Evolutionary conservation across 1,140 invertebrate species (phyloP), one percentile per base, ranked within the genome.

Genomic region (Drosophila virilis): DNA sequence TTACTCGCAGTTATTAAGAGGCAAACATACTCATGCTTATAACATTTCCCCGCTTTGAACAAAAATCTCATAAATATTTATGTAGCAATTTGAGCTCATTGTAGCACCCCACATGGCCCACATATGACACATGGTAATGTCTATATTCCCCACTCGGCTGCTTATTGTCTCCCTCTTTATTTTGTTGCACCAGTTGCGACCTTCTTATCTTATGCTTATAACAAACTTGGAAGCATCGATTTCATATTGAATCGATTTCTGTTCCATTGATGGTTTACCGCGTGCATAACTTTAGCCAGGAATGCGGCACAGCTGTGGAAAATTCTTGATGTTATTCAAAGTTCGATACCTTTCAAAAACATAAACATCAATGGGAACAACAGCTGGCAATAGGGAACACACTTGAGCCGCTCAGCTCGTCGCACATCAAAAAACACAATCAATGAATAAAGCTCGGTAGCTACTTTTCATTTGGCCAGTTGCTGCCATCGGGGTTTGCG

Each of bases 21-120:
- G n/a, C 43, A 42, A 28, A 13, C 35, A 8, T 6, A 10, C 9
- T 10, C 32, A 38, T 45, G 15, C 43, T 37, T 13, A 37, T 15
- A 1, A 12, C 28, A 52, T 33, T 64, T 10, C 35, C 10, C 17
- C 52, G 12, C 64, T 38, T 32, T 42, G 58, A 15, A 13, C 8
- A 15, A 13, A 22, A 58, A 12, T 52, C 58, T 59, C 74, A 81
- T 82, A 78, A 83, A 82, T 82, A 82, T 82, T 82, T 82, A 78
- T 83, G 80, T 52, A 61, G 75, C 80, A 74, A 78, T 82, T 78
- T 58, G 57, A 66, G 80, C 64, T 78, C 79, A 81, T 74, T 77
- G 62, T 48, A 35, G 74, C 58, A 57, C 43, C 59, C 75, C 7
- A 73, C 57, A 67, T 66, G 28, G n/a, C 32, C 15, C 50, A 32